A percentile compares a stretch with the other conserved stretches of the same genome.
Evolutionary conservation across 2,888 invertebrate genomes (phyloP).

Genomic region (Tanytarsus gracilentus): DNA sequence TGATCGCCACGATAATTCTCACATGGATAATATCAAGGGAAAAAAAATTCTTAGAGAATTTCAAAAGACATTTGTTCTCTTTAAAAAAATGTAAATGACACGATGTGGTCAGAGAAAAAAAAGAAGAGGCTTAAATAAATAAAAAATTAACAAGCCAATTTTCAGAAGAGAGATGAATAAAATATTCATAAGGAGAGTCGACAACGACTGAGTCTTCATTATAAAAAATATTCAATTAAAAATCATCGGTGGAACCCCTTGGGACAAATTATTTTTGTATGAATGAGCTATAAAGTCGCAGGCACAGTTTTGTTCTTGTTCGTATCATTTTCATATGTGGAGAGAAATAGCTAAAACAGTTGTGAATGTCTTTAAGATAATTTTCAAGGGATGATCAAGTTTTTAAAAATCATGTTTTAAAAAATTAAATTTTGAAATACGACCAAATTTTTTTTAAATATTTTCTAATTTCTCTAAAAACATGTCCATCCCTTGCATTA

Average conservation of each 20-base stretch:
- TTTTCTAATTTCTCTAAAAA: not conserved
- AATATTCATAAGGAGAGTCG: constrained; percentile 21
- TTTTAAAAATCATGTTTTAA: no score
- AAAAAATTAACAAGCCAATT: constrained; percentile 24
- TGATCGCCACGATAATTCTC: not conserved
- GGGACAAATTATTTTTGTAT: constrained; percentile 6
- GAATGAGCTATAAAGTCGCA: no score
- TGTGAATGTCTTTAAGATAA: no score
- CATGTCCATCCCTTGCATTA: no score
- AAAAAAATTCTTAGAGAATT: not conserved
- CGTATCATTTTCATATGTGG: no score
- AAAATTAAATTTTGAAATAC: no score
- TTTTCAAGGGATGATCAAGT: no score
- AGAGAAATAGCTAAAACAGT: no score
- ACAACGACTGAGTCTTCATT: constrained; percentile 2
- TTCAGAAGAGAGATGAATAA: constrained; percentile 20
- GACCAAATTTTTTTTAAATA: no score
- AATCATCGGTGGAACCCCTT: constrained; percentile 9
- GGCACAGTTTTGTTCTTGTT: no score
- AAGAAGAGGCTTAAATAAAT: constrained; percentile 5
- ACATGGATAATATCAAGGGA: not conserved
- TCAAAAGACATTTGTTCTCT: constrained; percentile 13
- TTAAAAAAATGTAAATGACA: not conserved
- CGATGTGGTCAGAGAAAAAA: not conserved
- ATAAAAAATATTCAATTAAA: constrained; percentile 27